These are phyloP conservation scores for Micronycteris hirsuta DNA, from an alignment of 2,113 vertebrate genomes.

Conservation along the genomic window DNA sequence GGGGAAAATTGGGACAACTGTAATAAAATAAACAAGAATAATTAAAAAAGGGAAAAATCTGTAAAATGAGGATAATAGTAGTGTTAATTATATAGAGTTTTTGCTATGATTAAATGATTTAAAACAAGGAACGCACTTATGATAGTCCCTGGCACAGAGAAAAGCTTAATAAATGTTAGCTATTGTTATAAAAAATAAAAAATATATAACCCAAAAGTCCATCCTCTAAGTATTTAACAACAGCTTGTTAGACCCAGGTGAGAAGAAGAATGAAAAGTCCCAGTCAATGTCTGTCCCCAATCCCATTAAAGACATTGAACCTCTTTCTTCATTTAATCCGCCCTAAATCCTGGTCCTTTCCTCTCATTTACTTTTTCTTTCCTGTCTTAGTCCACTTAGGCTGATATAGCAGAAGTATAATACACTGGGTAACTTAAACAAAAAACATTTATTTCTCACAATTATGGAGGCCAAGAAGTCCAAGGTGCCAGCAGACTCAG, in stretches of 20 bases:
- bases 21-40: too few species aligned
- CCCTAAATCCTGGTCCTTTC: not conserved
- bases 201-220: not conserved
- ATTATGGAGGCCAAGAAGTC: not conserved
- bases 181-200: not conserved
- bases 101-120: not conserved
- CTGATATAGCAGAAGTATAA: not conserved
- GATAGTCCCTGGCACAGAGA: not conserved
- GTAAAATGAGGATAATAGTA: not conserved
- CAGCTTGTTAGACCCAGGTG: not conserved
- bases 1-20: too few species aligned
- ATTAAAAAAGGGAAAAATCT: not conserved
- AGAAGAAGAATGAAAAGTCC: not conserved
- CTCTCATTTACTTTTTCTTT: not conserved
- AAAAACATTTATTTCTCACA: not conserved
- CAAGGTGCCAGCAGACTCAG: not conserved
- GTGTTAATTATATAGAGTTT: not conserved
- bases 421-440: not conserved
- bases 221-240: not conserved
- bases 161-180: not conserved
- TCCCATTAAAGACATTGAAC: not conserved
- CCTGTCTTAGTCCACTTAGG: not conserved
- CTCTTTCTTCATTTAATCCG: not conserved
- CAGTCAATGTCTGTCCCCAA: not conserved
- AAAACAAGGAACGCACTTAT: constrained; percentile 6